phyloP scores from a whole-genome alignment of 2,113 vertebrate genomes.

The Bungarus multicinctus region DNA sequence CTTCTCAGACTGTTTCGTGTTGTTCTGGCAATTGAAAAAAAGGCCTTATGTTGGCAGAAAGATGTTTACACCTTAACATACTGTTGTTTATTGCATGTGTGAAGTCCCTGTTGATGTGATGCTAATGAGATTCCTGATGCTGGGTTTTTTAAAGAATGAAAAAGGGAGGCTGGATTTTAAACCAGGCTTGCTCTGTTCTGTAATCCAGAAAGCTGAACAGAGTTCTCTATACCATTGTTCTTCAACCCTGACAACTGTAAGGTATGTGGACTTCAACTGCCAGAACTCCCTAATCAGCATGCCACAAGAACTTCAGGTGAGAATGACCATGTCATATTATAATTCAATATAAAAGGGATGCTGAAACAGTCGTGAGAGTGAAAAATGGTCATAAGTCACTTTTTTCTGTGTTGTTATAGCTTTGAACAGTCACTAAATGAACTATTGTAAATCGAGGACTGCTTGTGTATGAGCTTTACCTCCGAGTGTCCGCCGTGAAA shows the following conservation, averaged over 20 bases:
- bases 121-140: conserved; percentile 17
- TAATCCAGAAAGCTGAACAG: neutral
- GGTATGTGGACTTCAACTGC: neutral
- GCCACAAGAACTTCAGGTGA: too few species aligned
- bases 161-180: conserved; percentile 19
- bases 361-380: too few species aligned
- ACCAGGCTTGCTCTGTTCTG: neutral
- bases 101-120: neutral
- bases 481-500: too few species aligned
- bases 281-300: too few species aligned
- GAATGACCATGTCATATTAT: too few species aligned
- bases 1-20: conserved; percentile 3
- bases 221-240: neutral
- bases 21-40: conserved; percentile 14
- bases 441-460: too few species aligned
- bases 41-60: conserved; percentile 9
- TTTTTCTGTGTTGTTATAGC: too few species aligned
- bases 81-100: conserved; percentile 20
- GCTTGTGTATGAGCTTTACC: too few species aligned
- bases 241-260: neutral
- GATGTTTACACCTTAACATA: conserved; percentile 21
- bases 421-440: too few species aligned
- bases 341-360: too few species aligned
- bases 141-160: conserved; percentile 31
- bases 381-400: too few species aligned